Conservation (phyloP, 2,113 vertebrate genomes). For the Psittacula cyanocephala region DNA sequence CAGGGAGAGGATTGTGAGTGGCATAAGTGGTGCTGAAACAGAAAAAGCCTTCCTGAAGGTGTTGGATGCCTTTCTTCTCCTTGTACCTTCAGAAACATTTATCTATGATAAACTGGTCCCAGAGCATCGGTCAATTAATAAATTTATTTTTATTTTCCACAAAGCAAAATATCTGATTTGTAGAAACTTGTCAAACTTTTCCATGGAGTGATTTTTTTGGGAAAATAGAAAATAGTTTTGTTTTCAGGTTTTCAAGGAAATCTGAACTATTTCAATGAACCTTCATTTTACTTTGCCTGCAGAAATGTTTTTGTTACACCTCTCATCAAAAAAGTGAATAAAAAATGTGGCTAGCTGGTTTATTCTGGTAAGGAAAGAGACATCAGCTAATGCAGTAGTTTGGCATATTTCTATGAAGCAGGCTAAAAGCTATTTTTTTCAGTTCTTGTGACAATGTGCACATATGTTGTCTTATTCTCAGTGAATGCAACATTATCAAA, state of each 20-base stretch:
- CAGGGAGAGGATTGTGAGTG: not conserved
- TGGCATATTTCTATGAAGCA: not conserved
- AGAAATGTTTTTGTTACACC: not conserved
- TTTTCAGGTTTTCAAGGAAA: not conserved
- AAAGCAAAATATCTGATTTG: not conserved
- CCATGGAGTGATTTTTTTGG: too few relatives aligned
- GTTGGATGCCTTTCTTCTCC: not conserved
- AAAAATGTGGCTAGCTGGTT: not conserved
- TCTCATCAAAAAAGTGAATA: not conserved
- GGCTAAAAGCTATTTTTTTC: not conserved
- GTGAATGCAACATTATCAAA: not conserved
- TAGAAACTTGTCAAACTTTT: not conserved
- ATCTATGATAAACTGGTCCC: not conserved
- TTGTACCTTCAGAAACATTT: not conserved
- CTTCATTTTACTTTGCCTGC: not conserved
- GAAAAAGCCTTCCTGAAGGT: not conserved
- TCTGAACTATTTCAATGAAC: not conserved
- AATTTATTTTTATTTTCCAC: not conserved
- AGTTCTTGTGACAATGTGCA: not conserved
- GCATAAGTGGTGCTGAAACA: not conserved
- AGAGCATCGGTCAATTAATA: not conserved
- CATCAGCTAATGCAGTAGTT: not conserved
- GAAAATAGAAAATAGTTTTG: not conserved
- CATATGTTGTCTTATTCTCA: not conserved
- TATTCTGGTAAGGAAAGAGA: not conserved